Base-by-base conservation (phyloP, 2,797 vertebrate genomes). In the Dromococcyx pavoninus region DNA sequence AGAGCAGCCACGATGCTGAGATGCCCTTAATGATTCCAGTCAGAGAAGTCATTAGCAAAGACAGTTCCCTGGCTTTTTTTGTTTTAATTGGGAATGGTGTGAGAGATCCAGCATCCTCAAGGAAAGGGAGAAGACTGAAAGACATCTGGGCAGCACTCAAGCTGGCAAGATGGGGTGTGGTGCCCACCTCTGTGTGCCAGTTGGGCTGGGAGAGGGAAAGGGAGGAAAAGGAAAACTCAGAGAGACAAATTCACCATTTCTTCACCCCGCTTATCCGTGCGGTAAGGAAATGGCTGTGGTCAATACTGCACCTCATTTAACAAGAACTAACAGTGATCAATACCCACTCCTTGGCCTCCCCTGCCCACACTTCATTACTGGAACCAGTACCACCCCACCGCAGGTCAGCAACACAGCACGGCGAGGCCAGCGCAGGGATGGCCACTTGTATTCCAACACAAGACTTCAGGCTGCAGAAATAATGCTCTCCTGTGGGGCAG, bases 41-140 rank as follows among this genome's bases (percentile, higher is more conserved):
- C 95, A 93, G 86, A 74, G 87, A 91, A 96, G 89, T 88, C 79
- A 67, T 93, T 51, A 93, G 74, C 48, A 58, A 89, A 88, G 78
- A 94, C 83, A 57, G 8, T 41, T 88, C 43, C 77, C 27, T 33
- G 54, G 13, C 2, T 13, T 50, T 76, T 76, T 62, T 77, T 11
- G 17, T 50, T 67, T 46, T 64, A 62, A 86, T 80, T 83, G 51
- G 75, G 77, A 72, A 43, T 19, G n/a, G 43, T 58, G 57, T 13
- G 53, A 83, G 62, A 74, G 35, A 33, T 27, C 23, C 17, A 23
- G 37, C 19, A 48, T 30, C 70, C 37, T 51, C 60, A 18, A 67
- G 70, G 70, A 73, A 88, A 91, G 46, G 69, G 71, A 56, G 67
- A 8, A 86, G 44, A 1, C 1, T 7, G 46, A 33, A 77, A 74